A percentile compares a stretch with the other conserved stretches of the same genome.
These are phyloP conservation scores for Thaumatotibia leucotreta DNA, from an alignment of 1,140 invertebrate genomes.

Conservation along the genomic window DNA sequence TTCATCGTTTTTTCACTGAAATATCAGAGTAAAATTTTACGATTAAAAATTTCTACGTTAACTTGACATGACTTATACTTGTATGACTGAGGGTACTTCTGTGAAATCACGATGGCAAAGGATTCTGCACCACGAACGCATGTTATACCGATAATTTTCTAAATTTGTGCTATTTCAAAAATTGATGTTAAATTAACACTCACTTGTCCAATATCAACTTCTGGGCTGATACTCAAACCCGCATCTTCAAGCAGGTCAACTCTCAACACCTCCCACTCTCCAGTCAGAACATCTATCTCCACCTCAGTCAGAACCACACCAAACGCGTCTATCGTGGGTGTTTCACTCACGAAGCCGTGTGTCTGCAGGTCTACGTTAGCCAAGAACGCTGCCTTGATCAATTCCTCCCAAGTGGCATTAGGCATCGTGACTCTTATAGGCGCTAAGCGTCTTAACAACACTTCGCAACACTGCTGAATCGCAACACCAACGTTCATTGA, in stretches of 20 bases:
- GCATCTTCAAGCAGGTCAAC: slow-evolving; percentile 85
- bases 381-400: slow-evolving; percentile 72
- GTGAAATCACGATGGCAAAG: too few species aligned
- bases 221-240: slow-evolving; percentile 82
- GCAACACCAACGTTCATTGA: slow-evolving; percentile 63
- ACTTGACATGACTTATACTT: too few species aligned
- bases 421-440: slow-evolving; percentile 75
- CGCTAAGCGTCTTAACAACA: slow-evolving; percentile 75
- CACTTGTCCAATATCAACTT: slow-evolving; percentile 86
- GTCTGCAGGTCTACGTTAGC: slow-evolving; percentile 79
- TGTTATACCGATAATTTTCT: too few species aligned
- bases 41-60: too few species aligned
- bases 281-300: too few species aligned
- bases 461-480: slow-evolving; percentile 79
- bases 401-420: too few species aligned
- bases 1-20: too few species aligned
- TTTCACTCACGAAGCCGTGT: slow-evolving; percentile 71
- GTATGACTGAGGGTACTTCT: too few species aligned
- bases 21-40: too few species aligned
- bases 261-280: slow-evolving; percentile 77
- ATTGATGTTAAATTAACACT: too few species aligned
- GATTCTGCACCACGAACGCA: too few species aligned
- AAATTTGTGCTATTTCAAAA: too few species aligned
- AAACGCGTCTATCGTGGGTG: slow-evolving; percentile 78
- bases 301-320: slow-evolving; percentile 74